Conservation (phyloP, 2,888 invertebrate genomes). For the Ptychoptera albimana region DNA sequence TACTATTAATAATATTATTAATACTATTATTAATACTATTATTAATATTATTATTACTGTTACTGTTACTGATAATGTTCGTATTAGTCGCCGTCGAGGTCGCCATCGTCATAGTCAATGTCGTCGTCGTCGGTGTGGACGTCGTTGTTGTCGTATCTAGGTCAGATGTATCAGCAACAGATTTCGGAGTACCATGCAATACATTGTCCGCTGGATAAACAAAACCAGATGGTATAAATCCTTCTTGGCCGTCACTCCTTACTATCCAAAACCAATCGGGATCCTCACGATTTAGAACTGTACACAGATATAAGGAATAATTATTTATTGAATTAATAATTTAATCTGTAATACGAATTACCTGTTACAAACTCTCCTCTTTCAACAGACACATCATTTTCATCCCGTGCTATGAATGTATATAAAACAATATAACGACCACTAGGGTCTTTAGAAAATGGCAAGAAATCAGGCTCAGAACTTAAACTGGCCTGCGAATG, state of each 20-base stretch:
- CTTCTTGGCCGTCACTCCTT: constrained; percentile 82
- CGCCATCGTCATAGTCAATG: too few relatives aligned
- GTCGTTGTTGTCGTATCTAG: too few relatives aligned
- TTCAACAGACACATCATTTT: constrained; percentile 87
- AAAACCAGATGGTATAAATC: constrained; percentile 88
- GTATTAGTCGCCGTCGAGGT: too few relatives aligned
- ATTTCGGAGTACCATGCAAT: constrained; percentile 34
- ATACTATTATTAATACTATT: too few relatives aligned
- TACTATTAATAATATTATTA: too few relatives aligned
- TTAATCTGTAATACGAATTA: constrained; percentile 15
- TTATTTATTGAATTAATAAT: constrained; percentile 1
- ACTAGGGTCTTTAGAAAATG: constrained; percentile 66
- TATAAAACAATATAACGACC: constrained; percentile 86
- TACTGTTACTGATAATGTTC: constrained; percentile 7
- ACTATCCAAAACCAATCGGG: constrained; percentile 96
- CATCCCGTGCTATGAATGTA: constrained; percentile 82
- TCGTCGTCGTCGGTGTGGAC: too few relatives aligned
- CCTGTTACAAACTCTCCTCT: constrained; percentile 88
- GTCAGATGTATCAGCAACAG: constrained; percentile 1
- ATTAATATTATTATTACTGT: constrained; percentile 6
- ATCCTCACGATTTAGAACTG: constrained; percentile 82
- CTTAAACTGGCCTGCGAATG: constrained; percentile 34
- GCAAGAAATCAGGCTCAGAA: constrained; percentile 44
- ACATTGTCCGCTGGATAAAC: constrained; percentile 82
- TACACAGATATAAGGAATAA: constrained; percentile 14